Evolutionary conservation across 2,888 invertebrate species (phyloP), one percentile per base, ranked within the genome.

Genomic region (Pandemis corylana): DNA sequence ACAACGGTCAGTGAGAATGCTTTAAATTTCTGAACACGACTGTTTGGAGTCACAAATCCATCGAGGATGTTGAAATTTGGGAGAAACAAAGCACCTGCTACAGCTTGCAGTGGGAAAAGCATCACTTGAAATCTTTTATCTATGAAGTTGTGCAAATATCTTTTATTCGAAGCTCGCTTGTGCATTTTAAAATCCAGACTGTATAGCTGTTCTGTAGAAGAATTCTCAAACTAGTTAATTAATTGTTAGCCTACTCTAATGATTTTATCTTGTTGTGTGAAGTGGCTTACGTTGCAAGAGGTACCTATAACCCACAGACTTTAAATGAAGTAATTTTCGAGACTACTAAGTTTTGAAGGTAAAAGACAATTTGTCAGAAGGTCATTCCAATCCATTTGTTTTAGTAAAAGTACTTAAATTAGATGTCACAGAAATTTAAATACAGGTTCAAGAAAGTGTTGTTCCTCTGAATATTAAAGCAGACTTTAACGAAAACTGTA

Each of bases 1-100:
- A 42, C 53, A 46, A 65, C 10, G 7, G 56, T 65, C n/a, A 44
- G 1, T 4, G 28, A 0, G 15, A 65, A 36, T 0, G 36, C 36
- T 71, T 65, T 71, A 0, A 56, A 15, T 65, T 71, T 71, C 7
- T 44, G 44, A 10, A 36, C 20, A 15, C 20, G 10, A n/a, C n/a
- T 59, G 36, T 46, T 65, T 12, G 71, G 71, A 46, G 36, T 59
- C 7, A 71, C 12, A 44, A 71, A 65, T n/a, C 70, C 70, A 7
- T n/a, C 65, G 3, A 28, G 28, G 5, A 59, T 36, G n/a, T 44
- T 41, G 13, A 64, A 71, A 2, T 56, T 56, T 2, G 65, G 65
- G 6, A 56, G 44, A 15, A 71, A 15, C 2, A 71, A 10, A 1
- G 46, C n/a, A n/a, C 44, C 28, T 28, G 56, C 4, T 0, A 53